Conservation (phyloP, 2,888 invertebrate species). For the Eucriotettix oculatus region DNA sequence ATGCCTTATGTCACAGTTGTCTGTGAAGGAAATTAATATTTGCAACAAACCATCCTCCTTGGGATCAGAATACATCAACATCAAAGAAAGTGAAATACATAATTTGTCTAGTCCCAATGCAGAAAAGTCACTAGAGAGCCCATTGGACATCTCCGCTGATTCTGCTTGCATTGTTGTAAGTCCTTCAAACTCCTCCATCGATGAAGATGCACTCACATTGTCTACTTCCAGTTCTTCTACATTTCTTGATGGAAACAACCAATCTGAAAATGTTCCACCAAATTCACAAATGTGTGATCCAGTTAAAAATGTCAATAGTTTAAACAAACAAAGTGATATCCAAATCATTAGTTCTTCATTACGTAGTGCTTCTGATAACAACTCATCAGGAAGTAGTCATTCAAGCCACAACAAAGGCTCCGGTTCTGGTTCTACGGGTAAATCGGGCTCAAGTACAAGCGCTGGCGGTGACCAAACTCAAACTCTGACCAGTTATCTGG, state of each 20-base stretch:
- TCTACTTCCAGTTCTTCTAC: background rate
- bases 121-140: background rate
- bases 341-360: background rate
- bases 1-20: too few relatives aligned
- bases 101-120: background rate
- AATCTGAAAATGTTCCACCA: background rate
- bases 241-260: background rate
- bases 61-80: background rate
- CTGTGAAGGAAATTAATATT: too few relatives aligned
- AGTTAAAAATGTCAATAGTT: background rate
- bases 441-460: background rate
- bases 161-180: background rate
- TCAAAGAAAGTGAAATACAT: background rate
- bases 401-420: background rate
- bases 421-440: background rate
- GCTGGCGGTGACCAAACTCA: constrained; percentile 18
- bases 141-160: background rate
- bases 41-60: too few relatives aligned
- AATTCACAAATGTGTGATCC: background rate
- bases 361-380: background rate
- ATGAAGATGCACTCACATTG: background rate
- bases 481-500: constrained; percentile 39
- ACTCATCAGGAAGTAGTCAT: background rate
- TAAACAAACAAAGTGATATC: background rate
- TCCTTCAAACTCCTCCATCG: background rate